These are phyloP conservation scores for Zaprionus lineosus DNA, from an alignment of 2,888 invertebrate species.

Conservation along the genomic window DNA sequence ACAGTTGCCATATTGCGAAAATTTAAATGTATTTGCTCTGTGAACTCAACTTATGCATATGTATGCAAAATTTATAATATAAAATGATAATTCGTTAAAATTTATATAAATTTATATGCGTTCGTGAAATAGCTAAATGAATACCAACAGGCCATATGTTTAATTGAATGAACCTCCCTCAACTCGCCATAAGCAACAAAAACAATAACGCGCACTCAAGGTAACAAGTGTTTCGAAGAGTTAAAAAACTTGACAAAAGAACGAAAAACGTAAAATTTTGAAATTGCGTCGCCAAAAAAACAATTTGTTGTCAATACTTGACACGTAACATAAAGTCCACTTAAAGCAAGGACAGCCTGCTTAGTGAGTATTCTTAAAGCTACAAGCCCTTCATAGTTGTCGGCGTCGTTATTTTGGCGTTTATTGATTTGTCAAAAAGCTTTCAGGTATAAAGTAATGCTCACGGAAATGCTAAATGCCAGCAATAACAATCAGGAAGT, in stretches of 20 bases:
- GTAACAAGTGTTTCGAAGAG: constrained; percentile 68
- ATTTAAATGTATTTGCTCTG: constrained; percentile 43
- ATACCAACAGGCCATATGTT: constrained; percentile 8
- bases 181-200: constrained; percentile 44
- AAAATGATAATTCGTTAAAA: not conserved
- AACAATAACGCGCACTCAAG: constrained; percentile 52
- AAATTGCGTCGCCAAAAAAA: constrained; percentile 40
- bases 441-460: constrained; percentile 17
- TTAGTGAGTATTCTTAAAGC: not conserved
- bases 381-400: constrained; percentile 3
- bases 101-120: not conserved
- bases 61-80: not conserved
- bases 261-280: constrained; percentile 44
- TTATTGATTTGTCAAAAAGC: constrained; percentile 71
- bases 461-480: constrained; percentile 46
- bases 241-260: constrained; percentile 48
- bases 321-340: constrained; percentile 25
- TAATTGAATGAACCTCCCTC: constrained; percentile 71
- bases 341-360: constrained; percentile 1
- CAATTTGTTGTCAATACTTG: constrained; percentile 30
- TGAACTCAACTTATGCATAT: constrained; percentile 32
- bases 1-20: constrained; percentile 54
- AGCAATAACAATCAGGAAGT: constrained; percentile 58
- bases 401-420: constrained; percentile 32
- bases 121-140: too few relatives aligned